A percentile compares a stretch with the other conserved stretches of the same genome.
phyloP scores from a whole-genome alignment of 2,797 vertebrate genomes.

The Octomys mimax region DNA sequence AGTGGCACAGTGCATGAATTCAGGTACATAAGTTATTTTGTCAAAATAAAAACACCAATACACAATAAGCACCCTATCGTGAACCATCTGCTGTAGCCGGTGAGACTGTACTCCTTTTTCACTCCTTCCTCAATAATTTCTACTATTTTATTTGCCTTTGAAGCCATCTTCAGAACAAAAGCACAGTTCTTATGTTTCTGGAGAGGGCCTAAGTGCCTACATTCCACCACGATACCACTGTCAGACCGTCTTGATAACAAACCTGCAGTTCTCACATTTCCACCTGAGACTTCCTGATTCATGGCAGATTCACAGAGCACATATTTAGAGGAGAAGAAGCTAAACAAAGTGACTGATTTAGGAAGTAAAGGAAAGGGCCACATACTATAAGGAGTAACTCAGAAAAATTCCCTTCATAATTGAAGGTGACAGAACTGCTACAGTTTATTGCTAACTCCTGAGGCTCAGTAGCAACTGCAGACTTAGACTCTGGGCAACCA shows the following conservation, averaged over 20 bases:
- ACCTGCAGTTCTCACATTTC: constrained; percentile 67
- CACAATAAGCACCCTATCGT: neutral
- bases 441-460: neutral
- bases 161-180: neutral
- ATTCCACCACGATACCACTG: constrained; percentile 67
- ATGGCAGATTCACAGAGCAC: constrained; percentile 16
- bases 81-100: neutral
- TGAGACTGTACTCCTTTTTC: neutral
- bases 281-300: constrained; percentile 75
- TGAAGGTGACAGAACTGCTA: neutral
- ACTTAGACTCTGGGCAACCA: neutral
- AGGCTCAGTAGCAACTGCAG: neutral
- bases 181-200: neutral
- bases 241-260: constrained; percentile 71
- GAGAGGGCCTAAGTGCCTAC: constrained; percentile 69
- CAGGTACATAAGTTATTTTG: neutral
- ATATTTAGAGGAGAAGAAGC: constrained; percentile 50
- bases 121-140: neutral
- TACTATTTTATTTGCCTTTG: neutral
- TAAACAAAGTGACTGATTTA: constrained; percentile 63
- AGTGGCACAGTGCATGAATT: neutral
- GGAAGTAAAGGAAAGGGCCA: constrained; percentile 51
- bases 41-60: neutral
- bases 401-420: constrained; percentile 53
- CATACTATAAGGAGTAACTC: constrained; percentile 60